Percentiles rank a stretch among this genome's conserved stretches.
phyloP scores from a whole-genome alignment of 2,797 vertebrate species.

The Pachyuromys duprasi region DNA sequence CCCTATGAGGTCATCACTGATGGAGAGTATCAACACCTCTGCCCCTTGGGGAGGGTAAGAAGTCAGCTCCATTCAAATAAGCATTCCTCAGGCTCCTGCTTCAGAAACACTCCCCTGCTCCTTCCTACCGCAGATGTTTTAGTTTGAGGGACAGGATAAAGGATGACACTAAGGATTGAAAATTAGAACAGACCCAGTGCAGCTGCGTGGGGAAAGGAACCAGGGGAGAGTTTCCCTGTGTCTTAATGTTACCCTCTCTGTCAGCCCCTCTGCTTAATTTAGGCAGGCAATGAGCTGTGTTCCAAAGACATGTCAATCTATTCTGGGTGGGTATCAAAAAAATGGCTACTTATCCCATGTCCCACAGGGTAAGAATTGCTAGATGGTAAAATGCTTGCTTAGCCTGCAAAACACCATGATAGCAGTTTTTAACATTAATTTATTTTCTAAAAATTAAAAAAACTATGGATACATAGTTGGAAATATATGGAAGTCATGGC shows the following conservation, averaged over 20 bases:
- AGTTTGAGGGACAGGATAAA: slow-evolving; percentile 70
- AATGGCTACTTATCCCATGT: not conserved
- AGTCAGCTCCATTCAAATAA: slow-evolving; percentile 75
- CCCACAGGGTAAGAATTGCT: not conserved
- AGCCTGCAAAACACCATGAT: not conserved
- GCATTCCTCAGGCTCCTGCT: slow-evolving; percentile 69
- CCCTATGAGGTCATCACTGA: slow-evolving; percentile 81
- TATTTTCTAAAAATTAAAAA: not conserved
- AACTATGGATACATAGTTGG: not conserved
- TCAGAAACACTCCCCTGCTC: slow-evolving; percentile 59
- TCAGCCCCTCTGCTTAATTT: not conserved
- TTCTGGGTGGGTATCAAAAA: not conserved
- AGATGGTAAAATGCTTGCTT: not conserved
- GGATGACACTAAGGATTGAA: slow-evolving; percentile 50
- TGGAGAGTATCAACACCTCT: slow-evolving; percentile 79
- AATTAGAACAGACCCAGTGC: slow-evolving; percentile 42
- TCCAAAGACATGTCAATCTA: not conserved
- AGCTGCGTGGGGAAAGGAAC: slow-evolving; percentile 32
- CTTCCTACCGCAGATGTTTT: slow-evolving; percentile 71
- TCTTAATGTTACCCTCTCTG: not conserved
- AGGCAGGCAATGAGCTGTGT: not conserved
- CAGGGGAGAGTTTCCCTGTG: not conserved
- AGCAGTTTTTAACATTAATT: not conserved
- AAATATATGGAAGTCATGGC: not conserved
- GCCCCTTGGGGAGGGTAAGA: slow-evolving; percentile 64